A percentile compares a stretch with the other conserved stretches of the same genome.
phyloP scores from a whole-genome alignment of 2,113 vertebrate genomes.

The Notothenia rossii region DNA sequence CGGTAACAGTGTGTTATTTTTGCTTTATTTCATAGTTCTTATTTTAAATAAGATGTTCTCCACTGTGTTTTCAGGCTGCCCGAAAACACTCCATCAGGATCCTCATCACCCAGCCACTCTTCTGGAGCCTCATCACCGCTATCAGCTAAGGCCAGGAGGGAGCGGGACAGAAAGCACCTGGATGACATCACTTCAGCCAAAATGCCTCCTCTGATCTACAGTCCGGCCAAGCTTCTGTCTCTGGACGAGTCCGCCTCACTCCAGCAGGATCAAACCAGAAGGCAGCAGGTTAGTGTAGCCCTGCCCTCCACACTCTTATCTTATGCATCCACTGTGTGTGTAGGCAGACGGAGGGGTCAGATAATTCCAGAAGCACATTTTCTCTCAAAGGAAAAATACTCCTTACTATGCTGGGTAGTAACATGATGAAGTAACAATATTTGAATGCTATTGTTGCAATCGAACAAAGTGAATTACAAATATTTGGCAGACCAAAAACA shows the following conservation, averaged over 20 bases:
- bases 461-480: neutral
- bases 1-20: neutral
- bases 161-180: slow-evolving; percentile 89
- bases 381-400: neutral
- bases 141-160: slow-evolving; percentile 82
- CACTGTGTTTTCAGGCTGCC: slow-evolving; percentile 79
- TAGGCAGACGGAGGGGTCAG: neutral
- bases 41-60: neutral
- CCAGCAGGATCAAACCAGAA: slow-evolving; percentile 87
- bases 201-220: slow-evolving; percentile 88
- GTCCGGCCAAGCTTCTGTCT: slow-evolving; percentile 86
- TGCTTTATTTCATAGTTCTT: neutral
- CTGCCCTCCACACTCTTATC: neutral
- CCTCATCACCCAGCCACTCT: slow-evolving; percentile 73
- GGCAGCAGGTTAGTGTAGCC: slow-evolving; percentile 85
- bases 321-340: neutral
- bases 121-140: slow-evolving; percentile 69
- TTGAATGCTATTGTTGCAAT: neutral
- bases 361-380: neutral
- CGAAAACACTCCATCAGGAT: slow-evolving; percentile 79
- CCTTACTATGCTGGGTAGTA: neutral
- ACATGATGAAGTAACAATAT: neutral
- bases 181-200: slow-evolving; percentile 93
- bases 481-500: neutral
- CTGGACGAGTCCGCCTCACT: slow-evolving; percentile 89